Evolutionary conservation across 2,888 invertebrate species (phyloP).

Genomic region (Cabera pusaria): DNA sequence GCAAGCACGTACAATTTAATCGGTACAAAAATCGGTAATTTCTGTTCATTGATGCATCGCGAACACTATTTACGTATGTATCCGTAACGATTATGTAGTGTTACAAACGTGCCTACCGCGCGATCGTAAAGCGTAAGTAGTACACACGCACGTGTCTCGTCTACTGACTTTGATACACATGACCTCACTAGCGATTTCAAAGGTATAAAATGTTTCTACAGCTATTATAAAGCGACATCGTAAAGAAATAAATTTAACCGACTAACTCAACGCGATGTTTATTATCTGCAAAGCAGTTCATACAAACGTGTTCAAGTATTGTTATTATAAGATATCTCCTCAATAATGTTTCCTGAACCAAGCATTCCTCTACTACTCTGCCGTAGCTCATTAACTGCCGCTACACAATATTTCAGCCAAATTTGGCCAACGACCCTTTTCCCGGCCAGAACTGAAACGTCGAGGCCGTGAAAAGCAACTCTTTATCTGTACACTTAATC

Average conservation of each 20-base stretch:
- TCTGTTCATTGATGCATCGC: conserved; percentile 28
- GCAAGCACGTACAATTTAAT: conserved; percentile 1
- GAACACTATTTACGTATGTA: conserved; percentile 17
- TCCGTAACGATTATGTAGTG: conserved; percentile 36
- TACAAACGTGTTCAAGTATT: conserved; percentile 60
- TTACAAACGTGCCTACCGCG: conserved; percentile 39
- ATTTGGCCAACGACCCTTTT: conserved; percentile 1
- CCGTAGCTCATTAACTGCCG: conserved; percentile 53
- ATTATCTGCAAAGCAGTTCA: conserved; percentile 59
- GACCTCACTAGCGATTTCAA: conserved; percentile 10
- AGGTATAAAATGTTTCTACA: conserved; percentile 2
- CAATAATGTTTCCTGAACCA: conserved; percentile 58
- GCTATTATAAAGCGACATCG: conserved; percentile 1
- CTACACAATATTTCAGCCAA: conserved; percentile 39
- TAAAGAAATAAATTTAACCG: conserved; percentile 48
- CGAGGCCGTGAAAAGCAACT: conserved; percentile 9
- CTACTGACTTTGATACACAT: conserved; percentile 25
- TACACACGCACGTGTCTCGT: conserved; percentile 40
- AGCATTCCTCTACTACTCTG: conserved; percentile 54
- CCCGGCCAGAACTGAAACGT: conserved; percentile 2
- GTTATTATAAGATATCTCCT: conserved; percentile 57
- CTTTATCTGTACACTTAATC: conserved; percentile 36
- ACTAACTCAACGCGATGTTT: too few relatives aligned
- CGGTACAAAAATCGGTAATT: conserved; percentile 6
- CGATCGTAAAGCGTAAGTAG: conserved; percentile 32